Conservation (phyloP, 53 echinoderm and acorn worm species). For the Echinarachnius parma region DNA sequence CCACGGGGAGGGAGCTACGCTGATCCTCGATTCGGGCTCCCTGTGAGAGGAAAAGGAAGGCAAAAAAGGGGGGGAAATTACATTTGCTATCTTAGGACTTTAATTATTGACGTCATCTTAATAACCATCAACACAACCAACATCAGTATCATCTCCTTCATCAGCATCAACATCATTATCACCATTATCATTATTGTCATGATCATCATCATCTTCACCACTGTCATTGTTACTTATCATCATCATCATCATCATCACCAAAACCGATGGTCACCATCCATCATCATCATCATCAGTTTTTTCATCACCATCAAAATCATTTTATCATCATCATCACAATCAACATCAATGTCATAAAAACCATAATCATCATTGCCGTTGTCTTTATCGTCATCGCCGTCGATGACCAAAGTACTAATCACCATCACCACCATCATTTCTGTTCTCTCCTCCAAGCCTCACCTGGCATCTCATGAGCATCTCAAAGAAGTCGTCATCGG, state of each 20-base stretch:
- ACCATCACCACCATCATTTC: conserved; percentile 1
- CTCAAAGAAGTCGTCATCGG: conserved; percentile 98
- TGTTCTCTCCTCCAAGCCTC: background rate
- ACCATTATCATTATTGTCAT: background rate
- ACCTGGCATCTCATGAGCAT: conserved; percentile 99
- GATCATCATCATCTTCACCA: no score
- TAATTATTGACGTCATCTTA: background rate
- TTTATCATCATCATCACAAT: conserved; percentile 2
- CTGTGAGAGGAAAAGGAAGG: conserved; percentile 35
- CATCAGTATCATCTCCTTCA: background rate
- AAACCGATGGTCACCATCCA: background rate
- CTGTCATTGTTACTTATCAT: background rate
- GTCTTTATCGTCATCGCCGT: background rate
- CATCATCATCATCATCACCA: background rate
- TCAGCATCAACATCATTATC: background rate
- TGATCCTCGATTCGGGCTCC: conserved; percentile 93
- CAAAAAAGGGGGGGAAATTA: background rate
- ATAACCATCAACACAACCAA: background rate
- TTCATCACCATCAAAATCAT: background rate
- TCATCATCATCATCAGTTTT: background rate
- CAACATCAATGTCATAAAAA: conserved; percentile 5
- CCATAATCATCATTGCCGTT: conserved; percentile 3
- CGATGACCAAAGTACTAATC: background rate
- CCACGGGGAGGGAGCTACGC: conserved; percentile 66
- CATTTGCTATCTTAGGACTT: background rate